Conservation (phyloP, 2,113 vertebrate species). For the Rhineura floridana region DNA sequence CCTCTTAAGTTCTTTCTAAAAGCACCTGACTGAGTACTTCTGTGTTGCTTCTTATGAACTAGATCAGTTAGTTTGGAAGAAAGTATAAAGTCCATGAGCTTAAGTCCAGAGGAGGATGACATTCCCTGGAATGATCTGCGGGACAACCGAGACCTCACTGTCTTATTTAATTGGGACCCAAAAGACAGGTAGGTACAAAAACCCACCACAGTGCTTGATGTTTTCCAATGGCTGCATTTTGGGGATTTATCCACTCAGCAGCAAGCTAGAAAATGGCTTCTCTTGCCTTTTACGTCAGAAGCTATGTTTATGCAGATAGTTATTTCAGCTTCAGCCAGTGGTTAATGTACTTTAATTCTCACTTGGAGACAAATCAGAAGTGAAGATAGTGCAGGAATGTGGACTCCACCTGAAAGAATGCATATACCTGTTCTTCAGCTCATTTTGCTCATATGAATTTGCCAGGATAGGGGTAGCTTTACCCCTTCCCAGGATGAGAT, state of each 20-base stretch:
- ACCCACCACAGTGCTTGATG: rapidly evolving
- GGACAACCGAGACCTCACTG: slow-evolving; percentile 95
- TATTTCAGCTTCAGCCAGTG: not conserved
- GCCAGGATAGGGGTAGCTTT: too few species aligned
- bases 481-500: not conserved
- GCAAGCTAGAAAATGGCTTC: not conserved
- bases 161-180: slow-evolving; percentile 93
- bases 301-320: not conserved
- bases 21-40: not conserved
- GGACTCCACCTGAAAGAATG: too few species aligned
- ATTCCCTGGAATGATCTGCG: slow-evolving; percentile 93
- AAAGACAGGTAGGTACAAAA: slow-evolving; percentile 81
- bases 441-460: too few species aligned
- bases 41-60: not conserved
- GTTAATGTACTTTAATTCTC: not conserved
- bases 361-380: too few species aligned
- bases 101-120: slow-evolving; percentile 94
- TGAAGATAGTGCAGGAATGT: too few species aligned
- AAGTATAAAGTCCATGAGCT: slow-evolving; percentile 93
- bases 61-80: slow-evolving; percentile 94
- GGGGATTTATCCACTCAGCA: not conserved
- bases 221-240: not conserved
- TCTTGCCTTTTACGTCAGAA: not conserved
- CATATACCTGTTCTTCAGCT: too few species aligned
- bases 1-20: not conserved